A percentile compares a stretch with the other conserved stretches of the same genome.
Evolutionary conservation across 2,888 invertebrate species (phyloP).

Genomic region (Mythimna lalbum): DNA sequence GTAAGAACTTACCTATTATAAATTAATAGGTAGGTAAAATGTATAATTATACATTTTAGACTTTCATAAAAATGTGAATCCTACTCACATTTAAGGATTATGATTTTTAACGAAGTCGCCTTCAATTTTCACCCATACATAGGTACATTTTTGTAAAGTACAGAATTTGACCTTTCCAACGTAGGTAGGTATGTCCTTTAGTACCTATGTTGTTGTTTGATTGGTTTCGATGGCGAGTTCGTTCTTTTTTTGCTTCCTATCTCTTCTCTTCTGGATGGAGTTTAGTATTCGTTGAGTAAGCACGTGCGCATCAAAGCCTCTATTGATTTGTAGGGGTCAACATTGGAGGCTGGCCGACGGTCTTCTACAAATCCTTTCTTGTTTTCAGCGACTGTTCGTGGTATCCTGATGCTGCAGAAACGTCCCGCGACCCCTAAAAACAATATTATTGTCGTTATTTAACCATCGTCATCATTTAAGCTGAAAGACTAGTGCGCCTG

Average conservation of each 20-base stretch:
- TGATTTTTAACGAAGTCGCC: too few species aligned
- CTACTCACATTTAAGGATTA: too few species aligned
- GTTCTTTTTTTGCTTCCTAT: background rate
- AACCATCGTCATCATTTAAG: background rate
- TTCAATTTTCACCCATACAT: background rate
- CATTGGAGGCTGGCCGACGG: slow-evolving; percentile 97
- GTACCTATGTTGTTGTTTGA: background rate
- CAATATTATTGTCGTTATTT: background rate
- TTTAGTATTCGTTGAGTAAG: slow-evolving; percentile 92
- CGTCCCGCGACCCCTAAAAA: slow-evolving; percentile 96
- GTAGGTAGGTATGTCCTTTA: background rate
- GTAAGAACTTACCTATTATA: too few species aligned
- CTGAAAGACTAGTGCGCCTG: too few species aligned
- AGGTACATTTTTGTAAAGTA: background rate
- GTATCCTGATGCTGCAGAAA: slow-evolving; percentile 98
- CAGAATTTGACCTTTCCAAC: background rate
- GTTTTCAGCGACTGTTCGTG: slow-evolving; percentile 96
- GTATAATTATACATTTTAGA: too few species aligned
- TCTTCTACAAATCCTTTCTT: slow-evolving; percentile 98
- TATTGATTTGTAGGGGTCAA: slow-evolving; percentile 96
- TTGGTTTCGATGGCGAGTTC: background rate
- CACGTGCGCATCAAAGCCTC: slow-evolving; percentile 96
- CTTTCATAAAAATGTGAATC: too few species aligned
- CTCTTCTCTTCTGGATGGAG: background rate
- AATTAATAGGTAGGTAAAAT: too few species aligned